A percentile compares a stretch with the other conserved stretches of the same genome.
Evolutionary conservation across 2,888 invertebrate species (phyloP).

Genomic region (Xanthorhoe spadicearia): DNA sequence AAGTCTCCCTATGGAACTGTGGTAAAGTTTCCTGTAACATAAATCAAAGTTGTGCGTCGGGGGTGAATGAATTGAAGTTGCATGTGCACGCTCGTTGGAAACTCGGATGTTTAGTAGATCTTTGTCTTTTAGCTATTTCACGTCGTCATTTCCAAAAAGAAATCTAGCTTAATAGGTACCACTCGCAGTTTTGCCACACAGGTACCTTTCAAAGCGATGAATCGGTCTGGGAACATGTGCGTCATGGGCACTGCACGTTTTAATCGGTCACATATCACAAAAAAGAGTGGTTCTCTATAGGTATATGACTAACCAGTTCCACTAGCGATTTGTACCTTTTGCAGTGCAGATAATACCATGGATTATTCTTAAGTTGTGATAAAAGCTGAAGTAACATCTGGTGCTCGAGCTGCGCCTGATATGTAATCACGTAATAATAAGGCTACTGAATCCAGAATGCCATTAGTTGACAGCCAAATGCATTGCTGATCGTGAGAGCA

Average conservation of each 20-base stretch:
- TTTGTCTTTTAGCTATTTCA: not conserved
- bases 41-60: not conserved
- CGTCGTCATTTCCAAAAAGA: not conserved
- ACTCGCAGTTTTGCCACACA: too few species aligned
- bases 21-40: not conserved
- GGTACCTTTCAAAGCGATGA: too few species aligned
- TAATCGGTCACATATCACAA: not conserved
- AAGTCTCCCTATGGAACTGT: slow-evolving; percentile 23
- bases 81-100: not conserved
- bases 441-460: slow-evolving; percentile 74
- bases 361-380: slow-evolving; percentile 62
- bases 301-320: not conserved
- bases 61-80: not conserved
- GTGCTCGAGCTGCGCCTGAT: slow-evolving; percentile 59
- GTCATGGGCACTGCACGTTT: not conserved
- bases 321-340: slow-evolving; percentile 45
- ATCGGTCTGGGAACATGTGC: too few species aligned
- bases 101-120: not conserved
- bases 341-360: slow-evolving; percentile 57
- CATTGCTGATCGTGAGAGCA: slow-evolving; percentile 57
- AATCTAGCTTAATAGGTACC: too few species aligned
- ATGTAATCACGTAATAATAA: slow-evolving; percentile 69
- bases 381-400: slow-evolving; percentile 70
- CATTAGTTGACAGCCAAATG: slow-evolving; percentile 56
- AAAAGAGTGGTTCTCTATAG: not conserved